Base-by-base conservation (phyloP, 2,113 vertebrate genomes). In the Pheucticus melanocephalus region DNA sequence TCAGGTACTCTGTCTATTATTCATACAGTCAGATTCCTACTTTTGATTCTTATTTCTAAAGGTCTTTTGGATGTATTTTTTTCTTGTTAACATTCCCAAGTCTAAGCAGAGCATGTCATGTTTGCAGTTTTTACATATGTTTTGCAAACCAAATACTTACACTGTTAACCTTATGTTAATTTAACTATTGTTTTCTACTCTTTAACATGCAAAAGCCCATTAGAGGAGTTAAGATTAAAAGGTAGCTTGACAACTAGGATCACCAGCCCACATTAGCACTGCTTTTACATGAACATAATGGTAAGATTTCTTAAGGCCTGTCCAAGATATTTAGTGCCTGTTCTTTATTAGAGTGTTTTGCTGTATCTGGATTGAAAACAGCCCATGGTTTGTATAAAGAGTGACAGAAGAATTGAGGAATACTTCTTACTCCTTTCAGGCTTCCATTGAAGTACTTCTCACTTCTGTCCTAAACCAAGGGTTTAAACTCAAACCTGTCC, bases 101-200 rank as follows among this genome's bases (percentile, higher is more conserved):
- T 47, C 45, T 77, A 77, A 65, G 54, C n/a, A 53, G n/a, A 54
- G 39, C 30, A 12, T 31, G 11, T n/a, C n/a, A 68, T 59, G 30
- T 92, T 94, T 82, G 27, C 70, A 27, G 35, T 33, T 89, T 86
- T 77, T 68, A 51, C 1, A 5, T 57, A 71, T 51, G 30, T 69
- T 95, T 92, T 91, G 71, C 76, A 86, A 90, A 75, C 24, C 63
- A 35, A 93, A 68, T 80, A 64, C 57, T 60, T 82, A 75, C 1
- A 35, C 33, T 71, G 35, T 90, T 87, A 89, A 86, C 65, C 44
- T 95, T 75, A 88, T 57, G 23, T 30, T 87, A 75, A 90, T 87
- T 88, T 90, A 75, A 92, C 54, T 79, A 85, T 30, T 82, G 56
- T 78, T 85, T 92, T 82, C 77, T 82, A 60, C 61, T 64, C 66